Base-by-base conservation (phyloP, 1,140 invertebrate genomes). In the Cyclargus thomasi region DNA sequence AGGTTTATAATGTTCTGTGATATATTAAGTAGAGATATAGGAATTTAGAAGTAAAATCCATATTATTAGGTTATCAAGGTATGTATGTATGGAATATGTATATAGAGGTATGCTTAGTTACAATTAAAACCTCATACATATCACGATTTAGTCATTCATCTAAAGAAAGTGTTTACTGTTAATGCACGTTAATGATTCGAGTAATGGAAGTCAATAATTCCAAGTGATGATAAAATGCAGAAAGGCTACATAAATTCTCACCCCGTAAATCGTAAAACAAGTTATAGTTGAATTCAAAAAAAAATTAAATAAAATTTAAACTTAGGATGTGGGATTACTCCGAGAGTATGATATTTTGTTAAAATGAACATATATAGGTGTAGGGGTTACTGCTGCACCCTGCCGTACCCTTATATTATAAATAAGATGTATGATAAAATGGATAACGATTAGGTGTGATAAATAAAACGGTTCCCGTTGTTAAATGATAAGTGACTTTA, bases 131-230 rank as follows among this genome's bases (percentile, higher is more conserved):
- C 10, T 11, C 2, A 20, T 59, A 22, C 29, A 29, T 8, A 1
- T 59, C 55, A 59, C 55, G 20, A 20, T 21, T 20, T 2, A 59
- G 20, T 59, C 10, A 59, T 59, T 59, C 17, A 59, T 10, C 10
- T 20, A 5, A 11, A 11, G 55, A 59, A 59, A 59, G 55, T 59
- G 55, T 59, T 18, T 11, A 20, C 18, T 59, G n/a, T 21, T 59
- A 59, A 59, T 59, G 55, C 18, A 59, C 11, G 18, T 20, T 21
- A 20, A 59, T 20, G 18, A 59, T 55, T 55, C 18, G 18, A 14
- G 39, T 55, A 55, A 55, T 55, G 53, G 53, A 4, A 20, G n/a
- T 55, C 53, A 55, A 55, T 55, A 55, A 55, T 55, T 18, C 7
- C n/a, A 55, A 55, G 18, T 55, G 53, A 55, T 55, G 17, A 55